These are phyloP conservation scores for western clawed frog (Xenopus tropicalis) DNA, from an alignment of 2,113 vertebrate genomes.

Conservation along the genomic window DNA sequence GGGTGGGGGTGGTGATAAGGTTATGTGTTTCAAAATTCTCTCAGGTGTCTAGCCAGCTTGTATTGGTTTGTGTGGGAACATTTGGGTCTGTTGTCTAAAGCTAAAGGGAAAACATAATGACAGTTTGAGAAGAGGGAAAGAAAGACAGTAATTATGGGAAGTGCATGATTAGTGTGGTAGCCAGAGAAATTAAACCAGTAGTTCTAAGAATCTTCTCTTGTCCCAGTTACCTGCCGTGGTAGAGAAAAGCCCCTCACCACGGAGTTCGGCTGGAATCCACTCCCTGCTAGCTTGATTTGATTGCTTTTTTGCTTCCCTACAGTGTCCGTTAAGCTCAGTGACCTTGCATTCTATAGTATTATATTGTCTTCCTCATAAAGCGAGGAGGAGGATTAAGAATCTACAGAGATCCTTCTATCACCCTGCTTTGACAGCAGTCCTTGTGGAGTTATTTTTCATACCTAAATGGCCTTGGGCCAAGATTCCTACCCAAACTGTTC, in stretches of 20 bases:
- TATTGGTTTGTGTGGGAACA: conserved; percentile 64
- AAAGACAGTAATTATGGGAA: conserved; percentile 76
- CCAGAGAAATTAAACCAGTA: conserved; percentile 88
- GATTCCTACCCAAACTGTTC: conserved; percentile 70
- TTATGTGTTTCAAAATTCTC: conserved; percentile 54
- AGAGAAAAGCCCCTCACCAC: conserved; percentile 74
- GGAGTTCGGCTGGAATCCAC: conserved; percentile 76
- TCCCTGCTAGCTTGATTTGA: conserved; percentile 86
- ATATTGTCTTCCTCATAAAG: conserved; percentile 72
- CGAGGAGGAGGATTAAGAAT: conserved; percentile 84
- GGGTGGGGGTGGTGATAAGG: conserved; percentile 37
- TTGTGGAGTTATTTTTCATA: conserved; percentile 75
- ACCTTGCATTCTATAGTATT: conserved; percentile 77
- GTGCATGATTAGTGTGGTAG: conserved; percentile 87
- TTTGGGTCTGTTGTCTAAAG: conserved; percentile 64
- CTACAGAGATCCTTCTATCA: conserved; percentile 84
- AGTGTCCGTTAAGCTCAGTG: conserved; percentile 73
- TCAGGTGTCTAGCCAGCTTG: conserved; percentile 70
- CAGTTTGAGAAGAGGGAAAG: conserved; percentile 69
- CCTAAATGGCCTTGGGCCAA: conserved; percentile 69
- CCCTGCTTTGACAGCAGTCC: conserved; percentile 72
- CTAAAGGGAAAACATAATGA: conserved; percentile 71
- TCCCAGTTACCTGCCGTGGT: conserved; percentile 75
- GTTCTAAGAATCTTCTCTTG: conserved; percentile 83
- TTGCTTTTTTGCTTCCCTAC: conserved; percentile 87